Conservation (phyloP, 2,113 vertebrate species). For the Bos indicus region DNA sequence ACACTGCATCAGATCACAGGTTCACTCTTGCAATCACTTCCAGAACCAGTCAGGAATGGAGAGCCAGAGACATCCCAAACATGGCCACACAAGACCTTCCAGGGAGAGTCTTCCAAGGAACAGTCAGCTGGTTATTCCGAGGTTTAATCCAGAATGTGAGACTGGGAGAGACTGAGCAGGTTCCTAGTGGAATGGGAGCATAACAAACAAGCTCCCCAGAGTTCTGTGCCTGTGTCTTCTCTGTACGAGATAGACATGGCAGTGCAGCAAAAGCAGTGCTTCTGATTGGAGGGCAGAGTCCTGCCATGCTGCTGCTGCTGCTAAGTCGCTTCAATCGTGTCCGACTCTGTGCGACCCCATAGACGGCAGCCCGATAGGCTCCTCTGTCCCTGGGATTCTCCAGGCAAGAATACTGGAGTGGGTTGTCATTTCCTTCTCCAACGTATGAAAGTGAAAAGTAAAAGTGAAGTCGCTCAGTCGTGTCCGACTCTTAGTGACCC, state of each 20-base stretch:
- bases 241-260: not conserved
- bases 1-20: not conserved
- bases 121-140: not conserved
- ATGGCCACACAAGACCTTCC: not conserved
- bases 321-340: too few relatives aligned
- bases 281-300: not conserved
- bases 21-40: not conserved
- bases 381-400: too few relatives aligned
- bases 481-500: too few relatives aligned
- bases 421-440: too few relatives aligned
- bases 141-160: not conserved
- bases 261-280: too few relatives aligned
- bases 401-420: too few relatives aligned
- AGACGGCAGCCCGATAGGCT: too few relatives aligned
- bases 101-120: not conserved
- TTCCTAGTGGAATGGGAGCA: not conserved
- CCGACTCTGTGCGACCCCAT: too few relatives aligned
- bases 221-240: not conserved
- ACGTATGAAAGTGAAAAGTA: too few relatives aligned
- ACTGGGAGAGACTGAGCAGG: not conserved
- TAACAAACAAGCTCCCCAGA: too few relatives aligned
- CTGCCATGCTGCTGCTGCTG: too few relatives aligned
- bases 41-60: not conserved
- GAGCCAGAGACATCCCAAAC: not conserved
- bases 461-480: too few relatives aligned